Evolutionary conservation across 2,113 vertebrate species (phyloP), one percentile per base, ranked within the genome.

Genomic region (Tetrax tetrax): DNA sequence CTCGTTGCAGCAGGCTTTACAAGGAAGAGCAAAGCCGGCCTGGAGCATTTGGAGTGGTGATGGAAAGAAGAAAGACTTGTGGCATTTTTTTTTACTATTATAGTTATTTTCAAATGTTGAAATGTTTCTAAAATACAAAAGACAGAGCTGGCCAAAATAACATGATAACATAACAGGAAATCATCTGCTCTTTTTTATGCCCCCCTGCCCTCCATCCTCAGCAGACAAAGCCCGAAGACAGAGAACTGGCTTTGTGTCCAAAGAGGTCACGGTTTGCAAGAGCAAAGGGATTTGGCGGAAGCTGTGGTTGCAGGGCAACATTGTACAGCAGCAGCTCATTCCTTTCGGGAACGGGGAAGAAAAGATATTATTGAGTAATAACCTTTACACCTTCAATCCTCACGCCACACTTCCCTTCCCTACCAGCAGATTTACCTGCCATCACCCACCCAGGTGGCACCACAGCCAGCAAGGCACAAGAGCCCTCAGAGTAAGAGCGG

Each of bases 261-360:
- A 31, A 71, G 54, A 80, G 71, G 59, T 65, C 72, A 53, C 0
- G 0, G 15, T 82, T 43, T 66, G 22, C 41, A 70, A 65, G 17
- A 50, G 27, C 29, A 71, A 66, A 54, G 68, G 57, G 38, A 61
- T 33, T 28, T 68, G 68, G n/a, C 51, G 68, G 72, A 61, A 81
- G n/a, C 51, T 45, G 53, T 0, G 0, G 1, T 17, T 16, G 50
- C 53, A 60, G 70, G 45, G 11, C 29, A 71, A 21, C 8, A 12
- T 4, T 15, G 43, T 24, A 19, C 33, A 65, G 41, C 70, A 69
- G 41, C 33, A 76, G 20, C 33, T 74, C 14, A 6, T 35, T 90
- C 47, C 24, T 45, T 53, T 37, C 0, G 20, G 25, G 17, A 25
- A 41, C 2, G 3, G 21, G 8, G 25, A 27, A 47, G 48, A 38